Conservation (phyloP, 2,888 invertebrate species). For the Drosophila meridiana region DNA sequence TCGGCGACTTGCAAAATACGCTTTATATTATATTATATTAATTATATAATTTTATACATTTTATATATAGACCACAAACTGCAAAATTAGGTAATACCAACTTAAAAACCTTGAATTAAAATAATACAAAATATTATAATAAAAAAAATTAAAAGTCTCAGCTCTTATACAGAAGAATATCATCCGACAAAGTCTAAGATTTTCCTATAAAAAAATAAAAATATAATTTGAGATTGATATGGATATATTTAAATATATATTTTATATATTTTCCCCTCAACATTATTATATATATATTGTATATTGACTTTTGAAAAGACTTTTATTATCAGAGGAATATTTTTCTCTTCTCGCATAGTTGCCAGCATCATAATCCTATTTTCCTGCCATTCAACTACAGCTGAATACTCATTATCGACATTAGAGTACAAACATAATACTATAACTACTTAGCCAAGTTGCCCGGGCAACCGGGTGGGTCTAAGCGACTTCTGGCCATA, state of each 20-base stretch:
- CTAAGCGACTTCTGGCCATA: conserved; percentile 33
- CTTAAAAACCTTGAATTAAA: too few species aligned
- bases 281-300: too few species aligned
- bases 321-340: neutral
- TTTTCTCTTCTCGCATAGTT: neutral
- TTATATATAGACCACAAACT: too few species aligned
- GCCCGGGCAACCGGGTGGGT: conserved; percentile 38
- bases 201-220: too few species aligned
- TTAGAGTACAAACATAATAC: neutral
- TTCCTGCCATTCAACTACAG: neutral
- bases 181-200: too few species aligned
- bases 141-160: too few species aligned
- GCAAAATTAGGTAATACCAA: too few species aligned
- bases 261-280: too few species aligned
- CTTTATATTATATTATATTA: neutral
- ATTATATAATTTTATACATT: neutral
- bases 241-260: too few species aligned
- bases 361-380: neutral
- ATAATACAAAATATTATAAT: too few species aligned
- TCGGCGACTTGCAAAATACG: neutral
- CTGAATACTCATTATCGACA: neutral
- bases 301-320: neutral
- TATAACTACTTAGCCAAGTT: conserved; percentile 23
- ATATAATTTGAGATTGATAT: too few species aligned
- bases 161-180: too few species aligned